Evolutionary conservation across 2,797 vertebrate genomes (phyloP), one percentile per base, ranked within the genome.

Genomic region (Pangasius krempfi): DNA sequence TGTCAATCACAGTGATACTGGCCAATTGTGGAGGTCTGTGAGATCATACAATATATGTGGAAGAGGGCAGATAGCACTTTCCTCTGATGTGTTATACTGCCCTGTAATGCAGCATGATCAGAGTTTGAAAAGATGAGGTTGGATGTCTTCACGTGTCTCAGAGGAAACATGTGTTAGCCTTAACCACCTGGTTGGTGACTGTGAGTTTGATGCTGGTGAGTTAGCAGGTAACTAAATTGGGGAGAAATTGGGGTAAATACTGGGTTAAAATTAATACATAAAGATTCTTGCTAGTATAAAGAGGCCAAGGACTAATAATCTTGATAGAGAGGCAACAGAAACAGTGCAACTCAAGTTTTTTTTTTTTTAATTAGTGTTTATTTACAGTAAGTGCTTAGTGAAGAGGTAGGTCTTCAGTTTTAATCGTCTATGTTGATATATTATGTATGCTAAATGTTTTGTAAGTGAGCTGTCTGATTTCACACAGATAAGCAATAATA

Each of bases 381-480:
- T 73, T 73, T 44, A 47, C 44, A 47, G 44, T 47, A 44, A 73
- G 70, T 73, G 37, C 33, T 72, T 40, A 2, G 20, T 72, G 33
- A 40, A 72, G 1, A 37, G 33, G 1, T 20, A 40, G 37, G 18
- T 33, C 3, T 73, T 73, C 40, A 47, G 20, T 13, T 10, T 73
- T 44, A 44, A 44, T 44, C 47, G 40, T 47, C 9, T 75, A 12
- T 5, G 16, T 18, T 56, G 54, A 6, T 52, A 16, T 78, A 3
- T 78, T n/a, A 52, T 52, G 13, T 30, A n/a, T 76, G 50, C 10
- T 76, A 76, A 47, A 76, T 5, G 47, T 75, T 44, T 50, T 13
- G 14, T 20, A 47, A 10, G 3, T 79, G 20, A 79, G n/a, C 27
- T 20, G 86, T 92, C 92, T 93, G 91, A 92, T 90, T 92, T 94